These are phyloP conservation scores for Rhimphoctona megacephalus DNA, from an alignment of 2,888 invertebrate species.

Conservation along the genomic window DNA sequence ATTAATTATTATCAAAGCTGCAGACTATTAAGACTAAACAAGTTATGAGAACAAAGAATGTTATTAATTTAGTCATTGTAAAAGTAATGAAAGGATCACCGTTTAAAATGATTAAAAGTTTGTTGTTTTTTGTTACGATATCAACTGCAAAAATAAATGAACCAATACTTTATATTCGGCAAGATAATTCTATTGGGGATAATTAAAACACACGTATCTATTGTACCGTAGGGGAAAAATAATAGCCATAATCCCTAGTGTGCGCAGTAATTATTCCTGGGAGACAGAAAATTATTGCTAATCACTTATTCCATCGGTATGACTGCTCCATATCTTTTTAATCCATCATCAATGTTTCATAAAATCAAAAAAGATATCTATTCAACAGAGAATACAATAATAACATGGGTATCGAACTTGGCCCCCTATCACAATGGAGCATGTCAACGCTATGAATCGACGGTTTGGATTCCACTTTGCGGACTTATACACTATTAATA, in stretches of 20 bases:
- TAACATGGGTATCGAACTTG: neutral
- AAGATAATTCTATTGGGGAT: neutral
- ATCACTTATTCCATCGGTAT: conserved; percentile 7
- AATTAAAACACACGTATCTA: neutral
- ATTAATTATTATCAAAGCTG: neutral
- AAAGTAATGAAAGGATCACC: neutral
- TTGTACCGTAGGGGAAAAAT: neutral
- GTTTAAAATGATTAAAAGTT: neutral
- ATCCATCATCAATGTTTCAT: neutral
- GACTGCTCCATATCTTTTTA: neutral
- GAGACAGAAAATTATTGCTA: neutral
- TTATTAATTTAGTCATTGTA: neutral
- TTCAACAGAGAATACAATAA: neutral
- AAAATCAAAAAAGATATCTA: neutral
- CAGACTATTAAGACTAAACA: neutral
- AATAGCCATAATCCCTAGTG: neutral
- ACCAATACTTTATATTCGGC: neutral
- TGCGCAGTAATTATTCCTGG: neutral
- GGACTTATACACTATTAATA: neutral
- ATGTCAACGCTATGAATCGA: neutral
- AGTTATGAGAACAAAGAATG: neutral
- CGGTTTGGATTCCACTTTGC: neutral
- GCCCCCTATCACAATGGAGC: neutral
- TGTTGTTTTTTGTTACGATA: neutral
- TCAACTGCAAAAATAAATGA: neutral